Percentiles rank a stretch among this genome's conserved stretches.
Evolutionary conservation across 2,888 invertebrate genomes (phyloP).

Genomic region (Trilocha varians): DNA sequence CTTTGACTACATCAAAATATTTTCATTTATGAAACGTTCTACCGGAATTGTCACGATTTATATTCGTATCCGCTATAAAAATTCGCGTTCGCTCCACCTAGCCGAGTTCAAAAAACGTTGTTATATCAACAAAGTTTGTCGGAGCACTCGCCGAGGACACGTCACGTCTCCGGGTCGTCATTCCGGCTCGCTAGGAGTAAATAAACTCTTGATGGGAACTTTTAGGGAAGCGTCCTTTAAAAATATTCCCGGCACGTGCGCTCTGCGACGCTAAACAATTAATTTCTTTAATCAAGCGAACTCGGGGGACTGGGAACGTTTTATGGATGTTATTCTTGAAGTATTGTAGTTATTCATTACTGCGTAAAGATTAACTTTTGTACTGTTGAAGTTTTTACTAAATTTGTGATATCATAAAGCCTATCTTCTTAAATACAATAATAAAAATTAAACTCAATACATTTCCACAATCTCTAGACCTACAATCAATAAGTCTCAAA

Average conservation of each 20-base stretch:
- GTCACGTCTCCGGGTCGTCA: conserved; percentile 15
- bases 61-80: neutral
- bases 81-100: conserved; percentile 1
- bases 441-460: too few species aligned
- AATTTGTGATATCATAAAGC: neutral
- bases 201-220: conserved; percentile 14
- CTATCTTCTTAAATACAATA: too few species aligned
- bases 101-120: neutral
- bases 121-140: neutral
- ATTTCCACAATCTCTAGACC: too few species aligned
- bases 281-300: conserved; percentile 46
- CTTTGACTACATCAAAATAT: neutral
- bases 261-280: conserved; percentile 38
- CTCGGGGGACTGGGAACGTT: neutral
- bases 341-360: neutral
- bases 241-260: conserved; percentile 35
- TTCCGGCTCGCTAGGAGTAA: conserved; percentile 16
- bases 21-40: neutral
- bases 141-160: conserved; percentile 1
- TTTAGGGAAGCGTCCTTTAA: conserved; percentile 12
- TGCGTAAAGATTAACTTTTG: too few species aligned
- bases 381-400: neutral
- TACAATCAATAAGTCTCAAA: too few species aligned
- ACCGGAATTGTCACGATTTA: conserved; percentile 10
- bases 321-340: neutral